These are phyloP conservation scores for Beris morrisii DNA, from an alignment of 2,888 invertebrate species.

Conservation along the genomic window DNA sequence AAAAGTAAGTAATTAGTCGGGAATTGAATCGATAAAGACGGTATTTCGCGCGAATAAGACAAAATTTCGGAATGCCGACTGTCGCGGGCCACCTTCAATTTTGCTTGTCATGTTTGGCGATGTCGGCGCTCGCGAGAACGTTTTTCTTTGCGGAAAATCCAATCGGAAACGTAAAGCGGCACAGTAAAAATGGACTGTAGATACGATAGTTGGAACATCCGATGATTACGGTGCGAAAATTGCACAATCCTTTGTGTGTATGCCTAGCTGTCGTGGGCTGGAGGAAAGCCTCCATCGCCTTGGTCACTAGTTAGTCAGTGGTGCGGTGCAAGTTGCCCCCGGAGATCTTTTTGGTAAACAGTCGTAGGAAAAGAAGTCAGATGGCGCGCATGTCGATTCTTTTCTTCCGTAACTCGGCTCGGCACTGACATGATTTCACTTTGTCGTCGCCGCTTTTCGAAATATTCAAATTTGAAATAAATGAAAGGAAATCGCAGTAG, in stretches of 20 bases:
- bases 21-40: constrained; percentile 14
- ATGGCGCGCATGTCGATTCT: too few relatives aligned
- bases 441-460: too few relatives aligned
- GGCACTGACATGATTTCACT: too few relatives aligned
- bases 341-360: too few relatives aligned
- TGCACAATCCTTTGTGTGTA: not conserved
- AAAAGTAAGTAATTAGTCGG: constrained; percentile 50
- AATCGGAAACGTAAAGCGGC: too few relatives aligned
- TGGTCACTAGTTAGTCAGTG: too few relatives aligned
- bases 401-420: too few relatives aligned
- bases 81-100: constrained; percentile 35
- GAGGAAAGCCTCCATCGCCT: too few relatives aligned
- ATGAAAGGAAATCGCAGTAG: constrained; percentile 2
- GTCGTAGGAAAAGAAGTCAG: too few relatives aligned
- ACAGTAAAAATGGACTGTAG: too few relatives aligned
- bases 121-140: not conserved
- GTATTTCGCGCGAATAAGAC: constrained; percentile 23
- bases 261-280: not conserved
- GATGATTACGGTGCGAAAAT: not conserved
- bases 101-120: constrained; percentile 40
- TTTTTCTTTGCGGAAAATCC: not conserved
- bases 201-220: not conserved
- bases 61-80: constrained; percentile 34
- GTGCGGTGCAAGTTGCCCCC: too few relatives aligned
- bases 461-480: too few relatives aligned